Conservation (phyloP, 2,888 invertebrate species). For the Anoncus sp. region DNA sequence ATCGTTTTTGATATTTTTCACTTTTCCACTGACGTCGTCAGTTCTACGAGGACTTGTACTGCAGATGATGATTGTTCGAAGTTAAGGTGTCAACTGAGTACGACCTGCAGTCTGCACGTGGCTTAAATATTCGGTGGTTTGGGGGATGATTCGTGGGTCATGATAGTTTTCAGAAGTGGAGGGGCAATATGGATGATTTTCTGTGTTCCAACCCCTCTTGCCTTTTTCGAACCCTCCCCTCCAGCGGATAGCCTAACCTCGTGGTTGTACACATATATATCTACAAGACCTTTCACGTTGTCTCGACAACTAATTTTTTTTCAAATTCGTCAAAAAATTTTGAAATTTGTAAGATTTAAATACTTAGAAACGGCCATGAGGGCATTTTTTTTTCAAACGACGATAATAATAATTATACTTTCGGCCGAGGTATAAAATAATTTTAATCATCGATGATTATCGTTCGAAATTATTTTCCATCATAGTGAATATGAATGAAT, state of each 20-base stretch:
- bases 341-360: too few species aligned
- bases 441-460: not conserved
- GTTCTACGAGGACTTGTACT: not conserved
- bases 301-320: too few species aligned
- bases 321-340: too few species aligned
- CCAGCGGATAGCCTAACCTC: too few species aligned
- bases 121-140: conserved; percentile 72
- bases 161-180: conserved; percentile 4
- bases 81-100: conserved; percentile 73
- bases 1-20: not conserved
- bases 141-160: conserved; percentile 53
- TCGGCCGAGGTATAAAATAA: not conserved
- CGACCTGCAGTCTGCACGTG: conserved; percentile 68
- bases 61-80: conserved; percentile 55
- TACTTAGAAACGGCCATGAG: too few species aligned
- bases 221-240: too few species aligned
- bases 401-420: too few species aligned
- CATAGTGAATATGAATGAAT: not conserved
- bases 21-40: not conserved
- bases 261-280: too few species aligned
- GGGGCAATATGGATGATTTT: conserved; percentile 55
- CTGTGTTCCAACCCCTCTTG: conserved; percentile 38
- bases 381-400: too few species aligned
- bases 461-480: not conserved
- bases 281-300: too few species aligned